phyloP scores from a whole-genome alignment of 1,140 invertebrate genomes.

The Macrosteles quadrilineatus region DNA sequence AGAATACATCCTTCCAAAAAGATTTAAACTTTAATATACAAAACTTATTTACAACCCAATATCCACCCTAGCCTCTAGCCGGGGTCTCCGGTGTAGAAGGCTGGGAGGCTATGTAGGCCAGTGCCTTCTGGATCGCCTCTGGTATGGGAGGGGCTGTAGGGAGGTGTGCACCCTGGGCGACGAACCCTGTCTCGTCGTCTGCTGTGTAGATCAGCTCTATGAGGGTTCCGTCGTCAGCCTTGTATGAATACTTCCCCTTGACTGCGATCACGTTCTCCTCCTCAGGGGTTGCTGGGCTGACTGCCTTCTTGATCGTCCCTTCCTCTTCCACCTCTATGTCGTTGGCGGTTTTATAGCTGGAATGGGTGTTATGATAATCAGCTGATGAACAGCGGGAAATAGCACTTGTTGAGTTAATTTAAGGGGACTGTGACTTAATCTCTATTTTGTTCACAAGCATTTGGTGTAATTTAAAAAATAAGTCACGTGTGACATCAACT shows the following conservation, averaged over 20 bases:
- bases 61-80: not conserved
- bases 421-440: too few relatives aligned
- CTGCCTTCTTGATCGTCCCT: constrained; percentile 62
- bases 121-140: constrained; percentile 64
- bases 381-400: too few relatives aligned
- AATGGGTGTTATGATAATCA: too few relatives aligned
- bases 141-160: constrained; percentile 38
- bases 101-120: constrained; percentile 59
- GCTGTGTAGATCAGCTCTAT: constrained; percentile 71
- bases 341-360: constrained; percentile 82
- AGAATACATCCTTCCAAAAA: not conserved
- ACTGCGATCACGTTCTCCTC: constrained; percentile 65
- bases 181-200: constrained; percentile 64
- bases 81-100: constrained; percentile 23
- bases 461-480: too few relatives aligned
- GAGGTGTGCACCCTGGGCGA: constrained; percentile 56
- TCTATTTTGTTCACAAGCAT: too few relatives aligned
- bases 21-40: not conserved
- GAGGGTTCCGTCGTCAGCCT: constrained; percentile 68
- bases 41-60: not conserved
- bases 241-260: constrained; percentile 67
- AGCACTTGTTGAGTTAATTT: too few relatives aligned
- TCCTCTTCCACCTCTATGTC: constrained; percentile 79
- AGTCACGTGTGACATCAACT: too few relatives aligned
- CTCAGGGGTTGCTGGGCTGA: constrained; percentile 58